A percentile compares a stretch with the other conserved stretches of the same genome.
These are phyloP conservation scores for Ptilonorhynchus violaceus DNA, from an alignment of 2,113 vertebrate genomes.

Conservation along the genomic window DNA sequence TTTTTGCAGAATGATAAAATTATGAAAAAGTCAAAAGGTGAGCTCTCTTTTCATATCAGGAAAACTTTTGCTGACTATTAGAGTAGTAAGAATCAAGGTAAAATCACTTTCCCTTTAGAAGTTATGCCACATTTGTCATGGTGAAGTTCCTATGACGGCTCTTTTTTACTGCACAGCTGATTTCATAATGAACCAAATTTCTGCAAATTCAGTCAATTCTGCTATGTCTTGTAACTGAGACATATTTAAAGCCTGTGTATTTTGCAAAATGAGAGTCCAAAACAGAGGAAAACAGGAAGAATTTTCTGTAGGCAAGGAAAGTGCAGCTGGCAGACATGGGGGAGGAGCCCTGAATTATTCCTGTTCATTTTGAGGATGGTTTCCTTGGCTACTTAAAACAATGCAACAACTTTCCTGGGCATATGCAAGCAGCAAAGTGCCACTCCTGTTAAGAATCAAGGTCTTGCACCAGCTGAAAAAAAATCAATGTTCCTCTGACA, in stretches of 20 bases:
- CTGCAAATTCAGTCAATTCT: not conserved
- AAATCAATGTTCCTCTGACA: not conserved
- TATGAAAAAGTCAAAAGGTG: not conserved
- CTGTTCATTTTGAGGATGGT: not conserved
- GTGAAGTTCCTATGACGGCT: not conserved
- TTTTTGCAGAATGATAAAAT: not conserved
- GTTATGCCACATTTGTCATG: not conserved
- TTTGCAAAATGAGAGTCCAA: not conserved
- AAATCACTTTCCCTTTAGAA: not conserved
- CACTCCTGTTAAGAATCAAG: not conserved
- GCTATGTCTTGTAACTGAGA: not conserved
- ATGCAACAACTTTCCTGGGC: not conserved
- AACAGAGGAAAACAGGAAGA: not conserved
- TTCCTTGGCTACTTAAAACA: constrained; percentile 9
- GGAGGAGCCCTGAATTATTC: not conserved
- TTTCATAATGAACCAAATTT: not conserved
- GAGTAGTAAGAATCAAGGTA: not conserved
- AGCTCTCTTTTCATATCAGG: not conserved
- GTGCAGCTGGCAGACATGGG: not conserved
- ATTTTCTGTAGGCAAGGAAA: not conserved
- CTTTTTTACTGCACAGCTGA: not conserved
- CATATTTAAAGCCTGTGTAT: not conserved
- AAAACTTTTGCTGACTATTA: not conserved
- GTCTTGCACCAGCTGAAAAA: not conserved
- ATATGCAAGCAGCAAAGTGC: not conserved